Base-by-base conservation (phyloP, 2,888 invertebrate genomes). In the Agonopterix alstromeriana region DNA sequence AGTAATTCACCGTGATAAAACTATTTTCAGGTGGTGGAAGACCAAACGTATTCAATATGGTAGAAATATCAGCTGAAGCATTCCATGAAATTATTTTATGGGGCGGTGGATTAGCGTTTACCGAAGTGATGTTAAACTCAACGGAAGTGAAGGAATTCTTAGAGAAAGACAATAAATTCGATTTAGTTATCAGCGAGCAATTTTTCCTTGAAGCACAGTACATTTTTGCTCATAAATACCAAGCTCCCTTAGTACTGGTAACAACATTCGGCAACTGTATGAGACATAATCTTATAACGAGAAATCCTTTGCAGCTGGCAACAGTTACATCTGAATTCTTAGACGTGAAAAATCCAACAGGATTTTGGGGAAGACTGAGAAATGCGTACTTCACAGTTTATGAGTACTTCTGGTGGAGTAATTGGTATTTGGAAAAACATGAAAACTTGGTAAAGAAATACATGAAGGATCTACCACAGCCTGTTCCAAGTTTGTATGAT, bases 131-230 rank as follows among this genome's bases (percentile, higher is more conserved):
- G 1, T 52, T 88, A 1, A 80, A 81, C 49, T 84, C 86, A 0
- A 68, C 63, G 2, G 60, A 69, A 53, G 72, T 87, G 0, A 62
- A 67, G 56, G 52, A 65, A 0, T 76, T 89, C 44, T 55, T 89
- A 0, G 59, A 58, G 0, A 61, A 73, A 53, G 77, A 86, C 35
- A 71, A 75, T 11, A 68, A 66, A 43, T 90, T 82, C 42, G 90
- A 90, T 54, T 58, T 90, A 8, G 78, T 90, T 2, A 77, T 90
- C 2, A 63, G 73, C n/a, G 89, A 90, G 57, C 80, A 85, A 43
- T 90, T 90, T 56, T 86, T 78, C 50, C 81, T 80, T 67, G 90
- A 90, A 62, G 82, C 90, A 2, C 57, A 80, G 1, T 73, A 82
- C 50, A 67, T 77, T 8, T 57, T 90, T 8, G 82, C 90, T 0